Conservation (phyloP, 2,888 invertebrate species). For the Parelbella ahira region DNA sequence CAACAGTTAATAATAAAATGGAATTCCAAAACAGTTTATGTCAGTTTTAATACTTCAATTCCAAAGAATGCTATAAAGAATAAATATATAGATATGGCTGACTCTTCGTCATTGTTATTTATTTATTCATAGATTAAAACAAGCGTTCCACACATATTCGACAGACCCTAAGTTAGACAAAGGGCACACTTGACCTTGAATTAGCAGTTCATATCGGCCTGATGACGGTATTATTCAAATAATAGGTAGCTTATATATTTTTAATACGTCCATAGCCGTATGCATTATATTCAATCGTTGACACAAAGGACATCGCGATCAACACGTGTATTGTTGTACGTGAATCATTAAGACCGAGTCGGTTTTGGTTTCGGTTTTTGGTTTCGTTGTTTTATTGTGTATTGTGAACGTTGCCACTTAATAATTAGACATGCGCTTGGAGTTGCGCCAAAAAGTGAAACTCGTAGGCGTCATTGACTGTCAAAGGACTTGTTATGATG, state of each 20-base stretch:
- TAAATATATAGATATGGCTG: too few relatives aligned
- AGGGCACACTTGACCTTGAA: conserved; percentile 35
- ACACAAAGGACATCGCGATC: conserved; percentile 49
- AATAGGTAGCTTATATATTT: conserved; percentile 18
- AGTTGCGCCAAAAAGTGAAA: conserved; percentile 55
- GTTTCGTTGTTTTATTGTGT: conserved; percentile 74
- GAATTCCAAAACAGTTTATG: too few relatives aligned
- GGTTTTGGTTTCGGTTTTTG: conserved; percentile 70
- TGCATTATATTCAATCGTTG: conserved; percentile 29
- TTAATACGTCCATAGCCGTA: conserved; percentile 17
- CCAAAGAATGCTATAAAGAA: too few relatives aligned
- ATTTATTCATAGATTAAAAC: too few relatives aligned
- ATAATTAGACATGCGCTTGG: conserved; percentile 57
- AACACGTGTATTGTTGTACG: conserved; percentile 76
- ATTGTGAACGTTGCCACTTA: conserved; percentile 49
- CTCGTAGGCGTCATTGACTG: conserved; percentile 37
- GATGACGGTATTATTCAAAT: conserved; percentile 34
- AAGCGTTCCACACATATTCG: conserved; percentile 7
- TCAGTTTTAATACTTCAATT: too few relatives aligned
- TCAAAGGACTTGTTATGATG: conserved; percentile 28
- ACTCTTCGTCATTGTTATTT: too few relatives aligned
- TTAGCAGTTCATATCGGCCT: conserved; percentile 35
- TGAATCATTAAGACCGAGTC: conserved; percentile 68
- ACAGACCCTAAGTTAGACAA: conserved; percentile 19
- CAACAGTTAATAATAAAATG: too few relatives aligned